Evolutionary conservation across 2,797 vertebrate genomes (phyloP).

Genomic region (Paramormyrops hopkinsi): DNA sequence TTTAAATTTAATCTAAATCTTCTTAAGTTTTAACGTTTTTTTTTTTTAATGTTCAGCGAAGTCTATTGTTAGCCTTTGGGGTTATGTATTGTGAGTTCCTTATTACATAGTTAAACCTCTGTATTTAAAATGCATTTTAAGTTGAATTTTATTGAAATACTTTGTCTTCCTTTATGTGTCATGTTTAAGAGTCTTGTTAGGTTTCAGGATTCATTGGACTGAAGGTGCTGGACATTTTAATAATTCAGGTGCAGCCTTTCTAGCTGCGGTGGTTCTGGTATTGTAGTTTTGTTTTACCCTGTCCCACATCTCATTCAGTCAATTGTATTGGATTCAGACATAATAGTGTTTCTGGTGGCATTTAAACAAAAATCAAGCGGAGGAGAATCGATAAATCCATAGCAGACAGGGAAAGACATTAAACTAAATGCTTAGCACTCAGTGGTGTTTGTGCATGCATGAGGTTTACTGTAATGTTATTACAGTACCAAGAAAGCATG

Average conservation of each 20-base stretch:
- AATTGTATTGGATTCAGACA: neutral
- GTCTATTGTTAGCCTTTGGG: neutral
- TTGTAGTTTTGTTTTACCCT: neutral
- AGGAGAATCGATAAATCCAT: neutral
- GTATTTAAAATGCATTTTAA: neutral
- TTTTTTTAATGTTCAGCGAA: neutral
- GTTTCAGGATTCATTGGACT: neutral
- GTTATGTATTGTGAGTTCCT: neutral
- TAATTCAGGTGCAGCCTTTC: neutral
- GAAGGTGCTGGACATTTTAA: neutral
- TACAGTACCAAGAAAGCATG: neutral
- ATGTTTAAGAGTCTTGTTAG: neutral
- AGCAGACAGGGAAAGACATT: neutral
- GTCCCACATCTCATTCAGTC: neutral
- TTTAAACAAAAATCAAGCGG: neutral
- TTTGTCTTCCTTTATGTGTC: neutral
- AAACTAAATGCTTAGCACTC: neutral
- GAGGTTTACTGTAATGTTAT: neutral
- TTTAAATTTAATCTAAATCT: constrained; percentile 21
- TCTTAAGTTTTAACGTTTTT: neutral
- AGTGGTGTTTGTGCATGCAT: neutral
- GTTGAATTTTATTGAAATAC: neutral
- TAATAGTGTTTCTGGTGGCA: neutral
- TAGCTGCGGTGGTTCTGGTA: neutral
- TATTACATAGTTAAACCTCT: neutral